phyloP scores from a whole-genome alignment of 1,140 invertebrate genomes.

The Galleria mellonella region DNA sequence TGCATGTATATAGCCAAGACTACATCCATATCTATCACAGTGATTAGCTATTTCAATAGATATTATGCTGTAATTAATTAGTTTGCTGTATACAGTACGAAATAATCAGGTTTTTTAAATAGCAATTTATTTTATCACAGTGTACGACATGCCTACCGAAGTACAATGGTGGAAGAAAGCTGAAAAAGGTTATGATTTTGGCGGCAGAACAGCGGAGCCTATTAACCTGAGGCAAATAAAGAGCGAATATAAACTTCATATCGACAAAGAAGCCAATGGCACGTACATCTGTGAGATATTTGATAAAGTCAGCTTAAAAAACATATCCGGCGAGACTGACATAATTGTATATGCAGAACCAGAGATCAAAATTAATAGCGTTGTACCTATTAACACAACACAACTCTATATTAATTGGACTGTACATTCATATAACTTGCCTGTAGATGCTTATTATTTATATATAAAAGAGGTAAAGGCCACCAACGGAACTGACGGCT shows the following conservation, averaged over 20 bases:
- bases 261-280: slow-evolving; percentile 40
- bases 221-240: not conserved
- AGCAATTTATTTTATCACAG: slow-evolving; percentile 24
- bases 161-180: slow-evolving; percentile 46
- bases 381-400: slow-evolving; percentile 83
- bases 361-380: slow-evolving; percentile 81
- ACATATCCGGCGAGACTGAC: slow-evolving; percentile 48
- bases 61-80: too few species aligned
- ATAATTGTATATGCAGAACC: slow-evolving; percentile 82
- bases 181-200: slow-evolving; percentile 10
- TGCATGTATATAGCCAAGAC: too few species aligned
- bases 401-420: slow-evolving; percentile 91
- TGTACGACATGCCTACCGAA: slow-evolving; percentile 35
- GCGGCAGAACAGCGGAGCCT: not conserved
- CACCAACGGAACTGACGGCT: too few species aligned
- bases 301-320: slow-evolving; percentile 28
- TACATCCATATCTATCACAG: too few species aligned
- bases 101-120: too few species aligned
- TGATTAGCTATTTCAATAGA: too few species aligned
- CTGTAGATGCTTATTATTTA: slow-evolving; percentile 79
- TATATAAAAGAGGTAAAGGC: slow-evolving; percentile 71
- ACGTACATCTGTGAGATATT: slow-evolving; percentile 45
- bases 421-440: slow-evolving; percentile 83
- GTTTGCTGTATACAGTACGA: slow-evolving; percentile 2
- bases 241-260: not conserved